Conservation (phyloP, 2,888 invertebrate species). For the Horisme vitalbata region DNA sequence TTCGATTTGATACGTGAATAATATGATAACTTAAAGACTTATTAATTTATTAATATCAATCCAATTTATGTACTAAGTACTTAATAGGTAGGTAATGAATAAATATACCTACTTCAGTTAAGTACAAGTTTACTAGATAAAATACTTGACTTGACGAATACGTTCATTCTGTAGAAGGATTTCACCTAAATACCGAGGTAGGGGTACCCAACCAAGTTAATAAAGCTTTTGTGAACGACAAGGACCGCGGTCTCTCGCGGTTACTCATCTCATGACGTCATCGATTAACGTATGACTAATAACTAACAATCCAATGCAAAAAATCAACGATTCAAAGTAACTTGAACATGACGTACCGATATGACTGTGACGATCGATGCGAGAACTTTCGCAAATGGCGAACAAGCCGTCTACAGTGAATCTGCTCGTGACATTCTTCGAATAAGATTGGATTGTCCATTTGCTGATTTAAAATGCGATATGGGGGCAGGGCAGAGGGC, state of each 20-base stretch:
- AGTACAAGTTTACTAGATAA: too few relatives aligned
- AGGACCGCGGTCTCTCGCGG: conserved; percentile 49
- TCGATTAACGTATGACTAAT: conserved; percentile 64
- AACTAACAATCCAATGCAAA: conserved; percentile 49
- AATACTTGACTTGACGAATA: conserved; percentile 3
- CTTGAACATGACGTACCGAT: conserved; percentile 19
- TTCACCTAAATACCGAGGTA: conserved; percentile 60
- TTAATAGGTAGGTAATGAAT: too few relatives aligned
- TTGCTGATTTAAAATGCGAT: conserved; percentile 34
- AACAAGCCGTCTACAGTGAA: conserved; percentile 40
- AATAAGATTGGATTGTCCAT: conserved; percentile 30
- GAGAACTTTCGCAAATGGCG: conserved; percentile 40
- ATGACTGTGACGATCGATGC: conserved; percentile 27
- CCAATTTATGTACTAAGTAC: too few relatives aligned
- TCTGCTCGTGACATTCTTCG: conserved; percentile 32
- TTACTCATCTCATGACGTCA: conserved; percentile 78
- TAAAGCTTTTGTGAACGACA: too few relatives aligned
- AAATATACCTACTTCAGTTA: too few relatives aligned
- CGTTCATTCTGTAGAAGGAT: conserved; percentile 23
- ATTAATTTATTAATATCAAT: too few relatives aligned
- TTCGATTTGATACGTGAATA: too few relatives aligned
- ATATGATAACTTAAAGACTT: too few relatives aligned
- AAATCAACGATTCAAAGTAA: conserved; percentile 27
- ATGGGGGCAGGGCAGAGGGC: conserved; percentile 31
- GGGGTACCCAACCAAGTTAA: too few relatives aligned